Conservation (phyloP, 2,888 invertebrate species). For the Drosophila picticornis region DNA sequence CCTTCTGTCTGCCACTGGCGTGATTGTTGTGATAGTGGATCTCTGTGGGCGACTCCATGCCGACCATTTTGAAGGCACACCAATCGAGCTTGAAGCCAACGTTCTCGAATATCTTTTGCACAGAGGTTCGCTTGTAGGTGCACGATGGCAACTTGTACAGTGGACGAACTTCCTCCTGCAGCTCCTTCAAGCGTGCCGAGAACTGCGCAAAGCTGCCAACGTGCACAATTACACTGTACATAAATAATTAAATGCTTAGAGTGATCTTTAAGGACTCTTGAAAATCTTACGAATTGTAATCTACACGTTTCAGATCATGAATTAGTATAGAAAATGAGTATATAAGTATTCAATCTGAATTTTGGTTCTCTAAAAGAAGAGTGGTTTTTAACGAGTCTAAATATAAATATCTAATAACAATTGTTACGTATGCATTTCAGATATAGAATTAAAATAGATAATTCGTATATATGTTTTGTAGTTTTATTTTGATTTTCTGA, state of each 20-base stretch:
- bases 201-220: conserved; percentile 92
- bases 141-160: conserved; percentile 92
- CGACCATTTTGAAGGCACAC: conserved; percentile 94
- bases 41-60: conserved; percentile 84
- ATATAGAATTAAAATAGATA: background rate
- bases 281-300: background rate
- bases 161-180: conserved; percentile 92
- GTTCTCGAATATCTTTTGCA: conserved; percentile 92
- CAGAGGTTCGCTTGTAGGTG: conserved; percentile 94
- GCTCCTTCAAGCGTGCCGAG: conserved; percentile 86
- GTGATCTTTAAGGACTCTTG: background rate
- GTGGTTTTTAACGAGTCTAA: no score
- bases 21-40: conserved; percentile 84
- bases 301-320: no score
- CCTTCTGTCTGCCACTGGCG: conserved; percentile 58
- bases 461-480: background rate
- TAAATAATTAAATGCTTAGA: background rate
- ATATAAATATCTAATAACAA: no score
- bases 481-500: background rate
- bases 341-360: no score
- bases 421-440: no score
- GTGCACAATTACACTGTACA: conserved; percentile 89
- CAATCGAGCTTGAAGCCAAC: conserved; percentile 93
- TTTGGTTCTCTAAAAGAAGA: no score
- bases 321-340: background rate